Base-by-base conservation (phyloP, 2,888 invertebrate species). In the Perithous albicinctus region DNA sequence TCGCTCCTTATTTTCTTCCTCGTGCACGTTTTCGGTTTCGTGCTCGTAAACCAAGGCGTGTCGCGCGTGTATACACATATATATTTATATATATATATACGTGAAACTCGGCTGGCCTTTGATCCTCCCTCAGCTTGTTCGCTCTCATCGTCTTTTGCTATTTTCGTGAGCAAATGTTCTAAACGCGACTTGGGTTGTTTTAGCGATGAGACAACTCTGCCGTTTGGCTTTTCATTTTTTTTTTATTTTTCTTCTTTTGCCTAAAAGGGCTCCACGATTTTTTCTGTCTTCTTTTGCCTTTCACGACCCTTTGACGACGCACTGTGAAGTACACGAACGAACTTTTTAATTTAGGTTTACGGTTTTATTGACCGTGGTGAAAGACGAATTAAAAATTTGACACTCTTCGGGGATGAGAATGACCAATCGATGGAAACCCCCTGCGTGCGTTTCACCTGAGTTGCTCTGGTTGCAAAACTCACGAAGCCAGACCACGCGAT, bases 371-470 rank as follows among this genome's bases (percentile, higher is more conserved):
- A 54, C 66, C 46, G 64, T 43, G 48, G 66, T 15, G 41, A 26
- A 54, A 15, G 54, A 59, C 51, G 56, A 20, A 15, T 32, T 35
- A 46, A 41, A 46, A 73, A 77, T 73, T 73, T 54, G 67, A 77
- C 54, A 73, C 80, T n/a, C n/a, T 32, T 20, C 2, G 54, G 61
- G 61, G 38, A 29, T 7, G 51, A 48, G 67, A 67, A 73, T 80
- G 80, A 77, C 72, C 77, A 77, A 77, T 80, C 46, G 72, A 67
- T 73, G 75, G 18, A 75, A 76, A 64, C 43, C 75, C 20, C n/a
- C n/a, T n/a, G n/a, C n/a, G n/a, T 26, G 15, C 59, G 80, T 80
- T 61, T 69, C 43, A 35, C 23, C 41, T 46, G 23, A 74, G 26
- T n/a, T 46, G 41, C 29, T n/a, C n/a, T n/a, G n/a, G 23, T 4